Evolutionary conservation across 2,113 vertebrate species (phyloP), one percentile per base, ranked within the genome.

Genomic region (Nannospalax galili): DNA sequence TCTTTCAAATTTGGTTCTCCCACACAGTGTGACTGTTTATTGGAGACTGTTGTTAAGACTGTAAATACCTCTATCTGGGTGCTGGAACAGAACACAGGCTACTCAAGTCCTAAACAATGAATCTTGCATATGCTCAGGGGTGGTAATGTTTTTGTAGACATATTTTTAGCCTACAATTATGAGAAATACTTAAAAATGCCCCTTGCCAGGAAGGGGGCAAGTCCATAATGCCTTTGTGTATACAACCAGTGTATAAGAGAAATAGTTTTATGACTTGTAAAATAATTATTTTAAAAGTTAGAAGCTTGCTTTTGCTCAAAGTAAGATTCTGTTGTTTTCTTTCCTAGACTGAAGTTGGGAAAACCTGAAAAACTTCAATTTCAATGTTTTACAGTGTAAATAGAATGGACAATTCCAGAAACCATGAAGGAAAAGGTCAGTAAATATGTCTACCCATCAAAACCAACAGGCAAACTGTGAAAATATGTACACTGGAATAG

Each of bases 21-120:
- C 73, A 85, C 5, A 8, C 28, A 62, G 52, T 37, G 35, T 64
- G 87, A 80, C 70, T 95, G 62, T 96, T 96, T 93, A 91, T 86
- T 92, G 58, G 95, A 97, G 84, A 94, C 87, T 60, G 96, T 93
- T 96, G 96, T 93, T 84, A 96, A 65, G 95, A 84, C 26, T 42
- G 45, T 75, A 69, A 90, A 96, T 32, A 94, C n/a, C 42, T n/a
- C n/a, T 35, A 56, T 65, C 48, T 79, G 48, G 56, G 65, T 79
- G 52, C 75, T 7, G 12, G 70, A 85, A 45, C 58, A 88, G 78
- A 88, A 56, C 1, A 0, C 64, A 65, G 74, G 62, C 88, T 74
- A 70, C 58, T 60, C 10, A 30, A 19, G n/a, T 48, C 48, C 84
- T 42, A 32, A 74, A 90, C 70, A 93, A 78, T 60, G 22, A 42